Conservation (phyloP, 2,113 vertebrate species). For the Nerophis lumbriciformis region DNA sequence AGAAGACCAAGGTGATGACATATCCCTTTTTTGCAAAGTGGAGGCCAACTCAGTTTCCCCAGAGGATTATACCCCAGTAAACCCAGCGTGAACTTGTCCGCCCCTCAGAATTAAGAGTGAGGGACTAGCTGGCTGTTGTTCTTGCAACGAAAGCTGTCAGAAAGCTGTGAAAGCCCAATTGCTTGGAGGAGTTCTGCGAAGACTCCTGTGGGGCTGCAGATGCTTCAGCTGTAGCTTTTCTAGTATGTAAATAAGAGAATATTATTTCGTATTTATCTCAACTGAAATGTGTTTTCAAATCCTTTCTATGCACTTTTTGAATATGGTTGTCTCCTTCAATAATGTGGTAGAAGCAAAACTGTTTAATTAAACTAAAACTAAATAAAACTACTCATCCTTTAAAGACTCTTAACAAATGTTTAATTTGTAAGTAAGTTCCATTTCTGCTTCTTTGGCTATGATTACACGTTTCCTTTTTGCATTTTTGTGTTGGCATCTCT, state of each 20-base stretch:
- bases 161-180: conserved; percentile 45
- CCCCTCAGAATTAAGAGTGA: conserved; percentile 41
- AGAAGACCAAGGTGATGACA: conserved; percentile 42
- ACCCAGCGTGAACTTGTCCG: conserved; percentile 39
- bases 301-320: no score
- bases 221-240: conserved; percentile 34
- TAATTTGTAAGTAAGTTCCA: no score
- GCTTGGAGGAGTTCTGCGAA: conserved; percentile 49
- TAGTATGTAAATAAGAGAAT: conserved; percentile 5
- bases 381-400: no score
- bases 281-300: no score
- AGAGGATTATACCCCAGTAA: conserved; percentile 27
- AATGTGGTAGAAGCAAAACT: no score
- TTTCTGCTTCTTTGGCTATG: no score
- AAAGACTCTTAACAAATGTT: no score
- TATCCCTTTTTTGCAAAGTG: conserved; percentile 34
- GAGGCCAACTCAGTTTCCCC: conserved; percentile 33
- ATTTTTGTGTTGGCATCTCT: no score
- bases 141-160: conserved; percentile 66
- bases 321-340: no score
- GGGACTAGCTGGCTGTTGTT: conserved; percentile 57
- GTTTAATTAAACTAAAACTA: no score
- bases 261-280: not conserved
- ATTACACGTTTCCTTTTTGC: no score
- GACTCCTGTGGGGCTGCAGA: conserved; percentile 12